Evolutionary conservation across 2,888 invertebrate species (phyloP).

Genomic region (Apamea crenata): DNA sequence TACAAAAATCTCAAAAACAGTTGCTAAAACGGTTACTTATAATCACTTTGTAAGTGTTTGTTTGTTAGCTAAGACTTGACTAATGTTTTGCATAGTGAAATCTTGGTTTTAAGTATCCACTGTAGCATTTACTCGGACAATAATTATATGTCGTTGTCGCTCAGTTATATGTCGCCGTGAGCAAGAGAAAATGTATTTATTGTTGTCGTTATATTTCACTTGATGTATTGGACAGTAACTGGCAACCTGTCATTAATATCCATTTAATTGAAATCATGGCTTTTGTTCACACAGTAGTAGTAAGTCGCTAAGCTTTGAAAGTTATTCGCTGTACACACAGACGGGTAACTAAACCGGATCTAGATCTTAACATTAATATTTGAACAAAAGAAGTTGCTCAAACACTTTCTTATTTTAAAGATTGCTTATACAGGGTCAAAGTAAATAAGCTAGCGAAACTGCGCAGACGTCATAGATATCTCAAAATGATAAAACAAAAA

Average conservation of each 20-base stretch:
- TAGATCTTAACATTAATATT: constrained; percentile 6
- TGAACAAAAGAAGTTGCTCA: background rate
- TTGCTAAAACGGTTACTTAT: constrained; percentile 44
- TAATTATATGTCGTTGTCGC: constrained; percentile 11
- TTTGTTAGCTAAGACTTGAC: constrained; percentile 25
- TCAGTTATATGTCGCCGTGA: constrained; percentile 18
- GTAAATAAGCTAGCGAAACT: background rate
- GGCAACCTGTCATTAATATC: background rate
- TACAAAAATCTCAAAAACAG: constrained; percentile 45
- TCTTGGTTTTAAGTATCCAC: constrained; percentile 4
- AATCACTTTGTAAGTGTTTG: constrained; percentile 17
- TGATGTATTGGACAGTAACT: constrained; percentile 2
- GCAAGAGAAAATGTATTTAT: constrained; percentile 18
- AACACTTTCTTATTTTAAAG: constrained; percentile 1
- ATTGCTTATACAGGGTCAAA: background rate
- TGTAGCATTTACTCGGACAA: constrained; percentile 15
- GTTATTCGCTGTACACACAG: background rate
- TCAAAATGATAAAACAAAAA: background rate
- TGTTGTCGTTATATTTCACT: constrained; percentile 2
- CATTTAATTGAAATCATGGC: background rate
- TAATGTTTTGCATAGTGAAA: constrained; percentile 33
- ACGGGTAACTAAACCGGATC: constrained; percentile 16
- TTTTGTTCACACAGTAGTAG: background rate
- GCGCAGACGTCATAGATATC: background rate
- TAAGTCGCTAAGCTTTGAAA: constrained; percentile 3